Percentiles rank a stretch among this genome's conserved stretches.
Conservation (phyloP, 1,140 invertebrate species). For the Ganaspis sp. region DNA sequence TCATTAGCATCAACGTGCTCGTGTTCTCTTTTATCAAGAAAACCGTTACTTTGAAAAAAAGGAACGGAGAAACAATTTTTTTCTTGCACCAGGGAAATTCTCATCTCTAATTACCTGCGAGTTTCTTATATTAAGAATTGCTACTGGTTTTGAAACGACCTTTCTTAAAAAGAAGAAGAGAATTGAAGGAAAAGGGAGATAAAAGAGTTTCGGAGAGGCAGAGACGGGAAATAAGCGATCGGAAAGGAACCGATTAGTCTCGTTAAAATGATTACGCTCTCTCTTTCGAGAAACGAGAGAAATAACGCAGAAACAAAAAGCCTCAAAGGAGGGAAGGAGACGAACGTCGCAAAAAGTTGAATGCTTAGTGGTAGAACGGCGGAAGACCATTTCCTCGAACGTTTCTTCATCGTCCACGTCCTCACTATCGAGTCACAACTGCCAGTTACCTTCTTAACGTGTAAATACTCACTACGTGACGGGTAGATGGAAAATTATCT, state of each 20-base stretch:
- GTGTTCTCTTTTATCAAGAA: background rate
- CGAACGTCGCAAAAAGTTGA: slow-evolving; percentile 53
- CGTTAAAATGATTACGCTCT: slow-evolving; percentile 49
- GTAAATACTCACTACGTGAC: slow-evolving; percentile 24
- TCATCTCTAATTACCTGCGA: background rate
- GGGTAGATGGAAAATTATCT: background rate
- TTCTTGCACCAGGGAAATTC: background rate
- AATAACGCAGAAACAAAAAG: slow-evolving; percentile 28
- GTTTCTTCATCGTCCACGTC: slow-evolving; percentile 57
- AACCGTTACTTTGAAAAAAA: background rate
- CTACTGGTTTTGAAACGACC: slow-evolving; percentile 45
- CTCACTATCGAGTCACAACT: slow-evolving; percentile 48
- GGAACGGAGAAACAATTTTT: background rate
- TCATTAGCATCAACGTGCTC: no score
- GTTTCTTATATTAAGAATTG: background rate
- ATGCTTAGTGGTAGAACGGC: slow-evolving; percentile 60
- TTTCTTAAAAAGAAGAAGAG: slow-evolving; percentile 53
- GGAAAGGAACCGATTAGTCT: slow-evolving; percentile 51
- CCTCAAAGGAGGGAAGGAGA: slow-evolving; percentile 29
- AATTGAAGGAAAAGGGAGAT: background rate
- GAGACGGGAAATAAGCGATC: slow-evolving; percentile 55
- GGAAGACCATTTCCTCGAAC: slow-evolving; percentile 67
- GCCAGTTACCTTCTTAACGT: slow-evolving; percentile 36
- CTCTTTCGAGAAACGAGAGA: slow-evolving; percentile 52
- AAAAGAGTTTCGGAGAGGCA: slow-evolving; percentile 30